Conservation (phyloP, 2,113 vertebrate species). For the Oenanthe melanoleuca region DNA sequence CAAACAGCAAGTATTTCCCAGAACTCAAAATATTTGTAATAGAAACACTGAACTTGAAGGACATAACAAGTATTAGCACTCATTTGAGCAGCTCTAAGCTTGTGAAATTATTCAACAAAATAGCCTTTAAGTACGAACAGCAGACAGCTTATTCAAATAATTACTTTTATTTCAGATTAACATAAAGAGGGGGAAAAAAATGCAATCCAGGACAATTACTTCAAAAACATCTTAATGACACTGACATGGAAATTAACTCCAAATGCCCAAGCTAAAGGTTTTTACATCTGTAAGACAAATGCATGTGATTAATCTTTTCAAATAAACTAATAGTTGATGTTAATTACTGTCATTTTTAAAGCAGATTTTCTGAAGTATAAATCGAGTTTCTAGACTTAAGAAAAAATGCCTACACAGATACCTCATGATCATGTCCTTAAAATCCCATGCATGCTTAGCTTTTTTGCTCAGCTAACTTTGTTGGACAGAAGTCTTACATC, state of each 20-base stretch:
- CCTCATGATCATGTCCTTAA: neutral
- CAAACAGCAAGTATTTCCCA: neutral
- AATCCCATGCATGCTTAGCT: neutral
- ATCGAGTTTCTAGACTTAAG: neutral
- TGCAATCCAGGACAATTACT: neutral
- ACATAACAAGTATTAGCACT: neutral
- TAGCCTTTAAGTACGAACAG: neutral
- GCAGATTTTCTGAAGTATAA: neutral
- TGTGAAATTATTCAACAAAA: slow-evolving; percentile 21
- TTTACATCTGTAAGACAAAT: neutral
- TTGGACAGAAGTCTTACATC: neutral
- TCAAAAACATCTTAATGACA: neutral
- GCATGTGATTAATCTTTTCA: neutral
- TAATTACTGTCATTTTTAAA: neutral
- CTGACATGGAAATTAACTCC: neutral
- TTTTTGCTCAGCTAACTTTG: neutral
- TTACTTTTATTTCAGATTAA: neutral
- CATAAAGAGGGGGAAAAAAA: neutral
- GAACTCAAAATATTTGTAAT: neutral
- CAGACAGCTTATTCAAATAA: neutral
- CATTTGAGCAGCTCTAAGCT: neutral
- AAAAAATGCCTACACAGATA: neutral
- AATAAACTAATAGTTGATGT: neutral
- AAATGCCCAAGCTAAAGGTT: neutral
- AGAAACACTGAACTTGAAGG: neutral